Evolutionary conservation across 2,888 invertebrate species (phyloP).

Genomic region (Eurois occulta): DNA sequence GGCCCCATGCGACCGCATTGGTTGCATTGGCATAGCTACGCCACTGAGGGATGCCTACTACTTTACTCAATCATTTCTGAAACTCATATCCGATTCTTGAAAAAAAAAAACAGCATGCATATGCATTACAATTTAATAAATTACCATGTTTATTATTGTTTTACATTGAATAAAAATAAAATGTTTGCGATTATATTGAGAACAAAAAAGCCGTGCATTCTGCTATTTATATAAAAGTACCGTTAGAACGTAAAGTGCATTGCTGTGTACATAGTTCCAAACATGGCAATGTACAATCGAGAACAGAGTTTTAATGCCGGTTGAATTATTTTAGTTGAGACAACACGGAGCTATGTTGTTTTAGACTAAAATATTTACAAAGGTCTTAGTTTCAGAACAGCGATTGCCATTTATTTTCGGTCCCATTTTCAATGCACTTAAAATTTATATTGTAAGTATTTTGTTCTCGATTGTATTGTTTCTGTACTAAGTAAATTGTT

Average conservation of each 20-base stretch:
- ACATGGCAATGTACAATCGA: conserved; percentile 56
- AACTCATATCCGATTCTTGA: background rate
- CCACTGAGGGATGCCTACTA: no score
- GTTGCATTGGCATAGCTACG: no score
- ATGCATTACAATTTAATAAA: background rate
- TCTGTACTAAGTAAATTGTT: background rate
- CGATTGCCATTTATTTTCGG: conserved; percentile 9
- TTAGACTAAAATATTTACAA: conserved; percentile 19
- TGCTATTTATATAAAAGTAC: conserved; percentile 50
- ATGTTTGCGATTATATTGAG: conserved; percentile 21
- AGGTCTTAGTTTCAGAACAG: background rate
- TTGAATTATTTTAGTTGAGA: conserved; percentile 36
- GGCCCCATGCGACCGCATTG: no score
- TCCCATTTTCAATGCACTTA: background rate
- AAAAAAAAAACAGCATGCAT: background rate
- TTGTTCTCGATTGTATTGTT: background rate
- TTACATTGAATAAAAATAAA: conserved; percentile 17
- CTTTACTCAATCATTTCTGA: no score
- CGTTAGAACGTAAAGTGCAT: conserved; percentile 57
- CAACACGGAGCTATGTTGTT: conserved; percentile 22
- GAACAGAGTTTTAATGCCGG: conserved; percentile 41
- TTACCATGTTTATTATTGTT: background rate
- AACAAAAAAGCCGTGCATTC: conserved; percentile 27
- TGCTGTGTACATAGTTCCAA: conserved; percentile 60
- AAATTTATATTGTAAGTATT: background rate